phyloP scores from a whole-genome alignment of 2,797 vertebrate species.

The Mycteria americana region DNA sequence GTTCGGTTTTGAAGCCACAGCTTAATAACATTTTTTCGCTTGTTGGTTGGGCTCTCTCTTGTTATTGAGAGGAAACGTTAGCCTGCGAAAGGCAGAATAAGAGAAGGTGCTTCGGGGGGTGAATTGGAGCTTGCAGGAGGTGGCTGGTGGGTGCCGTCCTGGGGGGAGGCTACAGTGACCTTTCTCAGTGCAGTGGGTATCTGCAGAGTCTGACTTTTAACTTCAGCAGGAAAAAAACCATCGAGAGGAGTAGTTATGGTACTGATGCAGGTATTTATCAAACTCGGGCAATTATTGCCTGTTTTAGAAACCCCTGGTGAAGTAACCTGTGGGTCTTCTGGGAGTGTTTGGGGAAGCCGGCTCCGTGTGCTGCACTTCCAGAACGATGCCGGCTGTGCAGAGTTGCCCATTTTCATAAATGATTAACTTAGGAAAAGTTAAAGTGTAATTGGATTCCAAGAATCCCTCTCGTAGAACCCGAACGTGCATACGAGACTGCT shows the following conservation, averaged over 20 bases:
- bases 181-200: background rate
- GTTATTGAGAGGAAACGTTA: background rate
- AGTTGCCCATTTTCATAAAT: background rate
- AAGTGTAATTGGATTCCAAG: background rate
- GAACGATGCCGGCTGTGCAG: background rate
- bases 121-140: background rate
- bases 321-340: background rate
- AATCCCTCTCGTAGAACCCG: background rate
- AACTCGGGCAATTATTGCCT: background rate
- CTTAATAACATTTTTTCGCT: background rate
- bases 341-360: background rate
- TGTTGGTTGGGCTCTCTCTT: background rate
- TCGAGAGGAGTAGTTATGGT: background rate
- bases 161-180: background rate
- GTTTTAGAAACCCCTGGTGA: background rate
- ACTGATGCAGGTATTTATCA: background rate
- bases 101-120: background rate
- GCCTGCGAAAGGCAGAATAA: background rate
- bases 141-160: background rate
- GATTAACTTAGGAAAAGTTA: background rate
- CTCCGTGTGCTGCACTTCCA: accelerated
- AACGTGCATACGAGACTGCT: accelerated
- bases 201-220: background rate
- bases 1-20: background rate
- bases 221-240: background rate